Conservation (phyloP, 1,140 invertebrate species). For the Cyrtorhinus lividipennis region DNA sequence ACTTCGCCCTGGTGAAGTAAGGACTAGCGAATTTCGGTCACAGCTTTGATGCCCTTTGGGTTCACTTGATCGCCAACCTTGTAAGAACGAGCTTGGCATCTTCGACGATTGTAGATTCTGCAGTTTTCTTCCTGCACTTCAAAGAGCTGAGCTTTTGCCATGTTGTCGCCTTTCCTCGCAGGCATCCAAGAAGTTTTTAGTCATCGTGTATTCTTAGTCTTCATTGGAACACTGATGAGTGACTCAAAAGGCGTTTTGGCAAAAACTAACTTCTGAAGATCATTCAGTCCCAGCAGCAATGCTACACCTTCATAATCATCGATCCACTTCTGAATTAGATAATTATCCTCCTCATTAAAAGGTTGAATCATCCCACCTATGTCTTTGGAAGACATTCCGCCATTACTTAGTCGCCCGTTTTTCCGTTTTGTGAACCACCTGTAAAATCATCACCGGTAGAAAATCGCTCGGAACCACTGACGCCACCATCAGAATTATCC, state of each 20-base stretch:
- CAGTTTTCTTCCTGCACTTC: neutral
- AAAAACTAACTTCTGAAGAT: neutral
- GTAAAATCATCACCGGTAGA: too few relatives aligned
- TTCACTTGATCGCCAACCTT: neutral
- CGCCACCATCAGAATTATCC: too few relatives aligned
- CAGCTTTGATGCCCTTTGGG: neutral
- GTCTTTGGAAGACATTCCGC: too few relatives aligned
- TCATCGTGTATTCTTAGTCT: neutral
- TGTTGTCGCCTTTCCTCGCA: neutral
- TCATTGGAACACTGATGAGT: neutral
- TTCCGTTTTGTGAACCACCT: too few relatives aligned
- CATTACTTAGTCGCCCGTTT: too few relatives aligned
- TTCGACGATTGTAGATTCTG: neutral
- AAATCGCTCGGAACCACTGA: too few relatives aligned
- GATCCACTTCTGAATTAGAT: too few relatives aligned
- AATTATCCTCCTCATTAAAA: too few relatives aligned
- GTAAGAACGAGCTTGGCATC: neutral
- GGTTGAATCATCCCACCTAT: too few relatives aligned
- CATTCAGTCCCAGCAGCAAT: neutral
- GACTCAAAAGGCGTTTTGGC: neutral
- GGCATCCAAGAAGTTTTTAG: neutral
- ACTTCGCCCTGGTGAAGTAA: too few relatives aligned
- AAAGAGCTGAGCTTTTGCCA: neutral
- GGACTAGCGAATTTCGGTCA: slow-evolving; percentile 7
- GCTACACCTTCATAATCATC: too few relatives aligned